Percentiles rank a stretch among this genome's conserved stretches.
These are phyloP conservation scores for Lathronympha strigana DNA, from an alignment of 2,888 invertebrate species.

Conservation along the genomic window DNA sequence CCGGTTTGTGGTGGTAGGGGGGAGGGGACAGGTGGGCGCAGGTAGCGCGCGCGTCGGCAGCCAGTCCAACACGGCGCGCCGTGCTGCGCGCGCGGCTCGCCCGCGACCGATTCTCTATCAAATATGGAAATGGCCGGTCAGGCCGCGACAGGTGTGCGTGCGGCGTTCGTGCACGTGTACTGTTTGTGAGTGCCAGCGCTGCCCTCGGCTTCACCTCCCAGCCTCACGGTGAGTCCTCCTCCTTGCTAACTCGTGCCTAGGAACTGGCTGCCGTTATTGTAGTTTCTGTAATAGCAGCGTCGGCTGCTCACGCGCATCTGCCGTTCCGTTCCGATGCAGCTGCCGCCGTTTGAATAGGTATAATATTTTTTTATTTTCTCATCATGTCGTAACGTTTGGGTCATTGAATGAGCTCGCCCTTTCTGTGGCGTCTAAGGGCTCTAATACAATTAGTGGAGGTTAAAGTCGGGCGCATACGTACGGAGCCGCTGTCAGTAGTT, in stretches of 20 bases:
- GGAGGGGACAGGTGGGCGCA: conserved; percentile 81
- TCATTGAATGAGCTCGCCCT: conserved; percentile 61
- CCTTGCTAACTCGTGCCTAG: conserved; percentile 55
- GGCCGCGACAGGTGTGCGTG: conserved; percentile 82
- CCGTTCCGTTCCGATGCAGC: conserved; percentile 75
- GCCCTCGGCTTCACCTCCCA: conserved; percentile 57
- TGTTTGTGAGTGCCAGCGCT: conserved; percentile 80
- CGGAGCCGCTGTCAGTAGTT: conserved; percentile 70
- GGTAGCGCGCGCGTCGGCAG: conserved; percentile 76
- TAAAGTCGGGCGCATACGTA: conserved; percentile 63
- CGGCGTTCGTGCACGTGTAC: conserved; percentile 82
- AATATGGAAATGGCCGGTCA: conserved; percentile 79
- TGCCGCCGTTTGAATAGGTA: conserved; percentile 73
- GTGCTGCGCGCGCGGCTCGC: conserved; percentile 78
- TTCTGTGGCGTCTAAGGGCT: conserved; percentile 60
- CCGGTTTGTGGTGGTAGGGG: conserved; percentile 81
- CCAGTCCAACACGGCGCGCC: conserved; percentile 76
- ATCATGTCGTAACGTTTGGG: conserved; percentile 56
- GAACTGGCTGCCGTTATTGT: conserved; percentile 62
- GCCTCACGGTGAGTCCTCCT: conserved; percentile 66
- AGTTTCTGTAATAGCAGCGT: conserved; percentile 66
- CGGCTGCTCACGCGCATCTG: conserved; percentile 76
- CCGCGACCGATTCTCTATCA: conserved; percentile 64
- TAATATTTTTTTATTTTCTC: conserved; percentile 64
- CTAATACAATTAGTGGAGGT: conserved; percentile 63